Conservation (phyloP, 2,888 invertebrate genomes). For the Nomada fucata region DNA sequence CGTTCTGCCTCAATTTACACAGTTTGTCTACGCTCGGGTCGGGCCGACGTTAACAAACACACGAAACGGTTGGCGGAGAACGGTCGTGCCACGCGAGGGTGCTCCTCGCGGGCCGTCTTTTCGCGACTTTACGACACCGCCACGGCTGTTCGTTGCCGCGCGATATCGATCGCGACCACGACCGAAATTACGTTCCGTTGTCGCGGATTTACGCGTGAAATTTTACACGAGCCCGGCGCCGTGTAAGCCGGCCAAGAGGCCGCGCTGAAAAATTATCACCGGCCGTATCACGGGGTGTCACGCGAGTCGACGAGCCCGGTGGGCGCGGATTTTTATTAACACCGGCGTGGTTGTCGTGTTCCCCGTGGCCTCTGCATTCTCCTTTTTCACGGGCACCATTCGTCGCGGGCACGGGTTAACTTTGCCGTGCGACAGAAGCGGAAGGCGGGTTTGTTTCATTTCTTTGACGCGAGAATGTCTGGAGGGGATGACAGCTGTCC, state of each 20-base stretch:
- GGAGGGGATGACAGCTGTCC: no score
- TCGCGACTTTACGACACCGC: conserved; percentile 22
- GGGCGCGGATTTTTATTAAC: conserved; percentile 67
- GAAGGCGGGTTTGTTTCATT: not conserved
- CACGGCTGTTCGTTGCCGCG: conserved; percentile 1
- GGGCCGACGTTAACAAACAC: not conserved
- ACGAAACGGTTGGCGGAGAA: not conserved
- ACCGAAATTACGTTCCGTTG: conserved; percentile 34
- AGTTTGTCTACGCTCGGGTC: no score
- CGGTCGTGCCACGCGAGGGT: not conserved
- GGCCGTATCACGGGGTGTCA: conserved; percentile 67
- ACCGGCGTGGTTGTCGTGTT: conserved; percentile 40
- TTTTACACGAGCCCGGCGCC: conserved; percentile 42
- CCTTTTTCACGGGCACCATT: conserved; percentile 28
- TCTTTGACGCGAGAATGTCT: not conserved
- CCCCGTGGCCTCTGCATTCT: conserved; percentile 10
- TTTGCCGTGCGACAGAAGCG: not conserved
- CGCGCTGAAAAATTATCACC: conserved; percentile 60
- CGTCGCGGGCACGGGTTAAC: conserved; percentile 55
- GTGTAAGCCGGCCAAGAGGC: conserved; percentile 45
- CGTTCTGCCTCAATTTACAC: no score
- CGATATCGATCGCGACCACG: conserved; percentile 26
- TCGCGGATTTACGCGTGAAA: conserved; percentile 48
- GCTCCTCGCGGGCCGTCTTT: not conserved
- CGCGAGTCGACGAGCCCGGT: conserved; percentile 46